Evolutionary conservation across 2,888 invertebrate species (phyloP).

Genomic region (Lumbricus terrestris): DNA sequence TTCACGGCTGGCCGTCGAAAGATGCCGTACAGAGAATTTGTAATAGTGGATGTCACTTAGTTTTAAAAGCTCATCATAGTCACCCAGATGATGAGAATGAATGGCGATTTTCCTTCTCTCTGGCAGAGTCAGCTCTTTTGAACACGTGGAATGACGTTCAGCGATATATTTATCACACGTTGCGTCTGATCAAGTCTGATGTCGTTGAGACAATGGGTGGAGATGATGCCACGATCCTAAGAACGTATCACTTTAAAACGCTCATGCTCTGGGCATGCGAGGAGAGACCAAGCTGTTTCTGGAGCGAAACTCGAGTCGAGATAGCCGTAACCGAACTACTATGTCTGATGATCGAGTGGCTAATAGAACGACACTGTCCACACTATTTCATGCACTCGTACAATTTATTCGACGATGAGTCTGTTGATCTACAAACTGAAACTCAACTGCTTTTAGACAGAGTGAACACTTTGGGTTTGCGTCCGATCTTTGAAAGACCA

Average conservation of each 20-base stretch:
- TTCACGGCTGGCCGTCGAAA: neutral
- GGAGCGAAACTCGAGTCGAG: neutral
- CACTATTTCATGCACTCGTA: neutral
- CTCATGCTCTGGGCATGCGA: conserved; percentile 19
- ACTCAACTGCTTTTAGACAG: neutral
- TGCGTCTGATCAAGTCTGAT: neutral
- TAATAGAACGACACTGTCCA: neutral
- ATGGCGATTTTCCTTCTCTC: conserved; percentile 18
- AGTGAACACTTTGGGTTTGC: no score
- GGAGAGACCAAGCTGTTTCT: neutral
- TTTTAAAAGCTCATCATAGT: neutral
- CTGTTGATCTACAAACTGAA: neutral
- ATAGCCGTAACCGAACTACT: neutral
- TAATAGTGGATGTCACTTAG: conserved; percentile 6
- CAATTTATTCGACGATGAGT: neutral
- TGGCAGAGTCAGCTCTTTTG: neutral
- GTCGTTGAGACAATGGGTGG: neutral
- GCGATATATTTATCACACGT: neutral
- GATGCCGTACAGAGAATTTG: neutral
- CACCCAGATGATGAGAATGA: conserved; percentile 3
- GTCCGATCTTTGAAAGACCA: no score
- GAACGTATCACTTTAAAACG: conserved; percentile 15
- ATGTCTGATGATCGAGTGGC: neutral
- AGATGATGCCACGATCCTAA: neutral
- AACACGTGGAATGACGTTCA: neutral